Conservation (phyloP, 2,888 invertebrate species). For the Nyleta sp. region DNA sequence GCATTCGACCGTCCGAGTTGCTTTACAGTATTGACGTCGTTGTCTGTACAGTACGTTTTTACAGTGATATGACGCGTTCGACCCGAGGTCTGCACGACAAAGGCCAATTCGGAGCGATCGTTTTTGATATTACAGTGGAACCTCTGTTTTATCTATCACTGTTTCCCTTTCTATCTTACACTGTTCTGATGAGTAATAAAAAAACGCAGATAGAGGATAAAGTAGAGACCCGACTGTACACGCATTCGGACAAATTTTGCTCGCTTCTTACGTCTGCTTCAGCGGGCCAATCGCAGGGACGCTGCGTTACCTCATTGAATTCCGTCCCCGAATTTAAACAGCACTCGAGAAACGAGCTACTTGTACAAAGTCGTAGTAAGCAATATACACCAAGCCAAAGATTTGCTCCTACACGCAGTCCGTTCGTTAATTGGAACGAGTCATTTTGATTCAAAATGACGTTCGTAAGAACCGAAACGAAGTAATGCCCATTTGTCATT, state of each 20-base stretch:
- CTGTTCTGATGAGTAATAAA: no score
- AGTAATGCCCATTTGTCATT: conserved; percentile 38
- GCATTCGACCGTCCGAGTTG: not conserved
- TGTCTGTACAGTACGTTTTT: conserved; percentile 10
- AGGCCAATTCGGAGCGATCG: not conserved
- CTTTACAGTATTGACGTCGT: not conserved
- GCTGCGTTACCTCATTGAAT: no score
- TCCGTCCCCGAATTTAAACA: conserved; percentile 26
- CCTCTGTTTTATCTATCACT: no score
- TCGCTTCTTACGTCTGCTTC: no score
- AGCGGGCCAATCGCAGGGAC: no score
- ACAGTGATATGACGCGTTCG: conserved; percentile 10
- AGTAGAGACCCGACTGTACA: no score
- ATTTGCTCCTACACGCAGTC: conserved; percentile 29
- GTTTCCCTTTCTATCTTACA: no score
- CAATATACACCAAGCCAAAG: conserved; percentile 29
- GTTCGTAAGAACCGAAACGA: conserved; percentile 15
- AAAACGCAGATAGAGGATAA: no score
- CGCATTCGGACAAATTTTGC: no score
- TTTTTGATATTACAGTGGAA: no score
- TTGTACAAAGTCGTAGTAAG: conserved; percentile 16
- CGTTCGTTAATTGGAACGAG: conserved; percentile 13
- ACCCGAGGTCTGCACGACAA: not conserved
- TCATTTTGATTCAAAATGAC: conserved; percentile 59
- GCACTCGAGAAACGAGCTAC: conserved; percentile 1